Evolutionary conservation across 2,888 invertebrate species (phyloP), one percentile per base, ranked within the genome.

Genomic region (Caenorhabditis afra): DNA sequence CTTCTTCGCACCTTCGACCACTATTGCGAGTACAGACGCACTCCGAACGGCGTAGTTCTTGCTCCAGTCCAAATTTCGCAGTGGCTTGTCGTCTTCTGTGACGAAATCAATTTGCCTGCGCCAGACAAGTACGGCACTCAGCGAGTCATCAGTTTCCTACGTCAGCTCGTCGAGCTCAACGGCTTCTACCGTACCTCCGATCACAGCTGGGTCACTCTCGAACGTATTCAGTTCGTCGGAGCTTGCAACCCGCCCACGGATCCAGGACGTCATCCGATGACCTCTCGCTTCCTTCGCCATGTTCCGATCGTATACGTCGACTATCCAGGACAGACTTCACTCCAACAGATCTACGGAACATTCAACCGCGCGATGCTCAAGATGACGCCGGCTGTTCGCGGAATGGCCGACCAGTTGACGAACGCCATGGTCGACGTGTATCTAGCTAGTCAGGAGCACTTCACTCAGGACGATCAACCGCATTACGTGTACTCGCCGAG

Each of bases 201-300:
- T 91, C 97, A 97, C 91, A 94, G 96, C 0, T 98, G 97, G 96
- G 97, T 99, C 0, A 94, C 95, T 57, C 92, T 99, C 89, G 99
- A 99, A 91, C 94, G 99, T 71, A 99, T 99, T 87, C 99, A 99
- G 91, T 99, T 99, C 91, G 99, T 99, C 37, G 99, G 99, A 16
- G 99, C 99, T 76, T 99, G 99, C 91, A 99, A 99, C 93, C 99
- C 99, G 41, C 99, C 99, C 0, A 99, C 99, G 3, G 99, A 99
- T 93, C 98, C 98, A 1, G 98, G 98, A 45, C 94, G 98, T 57
- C 85, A 90, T 70, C 89, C 90, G 35, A 85, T 90, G 80, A 87
- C 87, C 7, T 80, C 86, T 20, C 80, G 81, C 57, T 92, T 93
- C 90, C 89, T 93, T 82, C 91, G 99, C 1, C 99, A 99, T 91